These are phyloP conservation scores for Adelosebastes latens DNA, from an alignment of 2,797 vertebrate genomes.

Conservation along the genomic window DNA sequence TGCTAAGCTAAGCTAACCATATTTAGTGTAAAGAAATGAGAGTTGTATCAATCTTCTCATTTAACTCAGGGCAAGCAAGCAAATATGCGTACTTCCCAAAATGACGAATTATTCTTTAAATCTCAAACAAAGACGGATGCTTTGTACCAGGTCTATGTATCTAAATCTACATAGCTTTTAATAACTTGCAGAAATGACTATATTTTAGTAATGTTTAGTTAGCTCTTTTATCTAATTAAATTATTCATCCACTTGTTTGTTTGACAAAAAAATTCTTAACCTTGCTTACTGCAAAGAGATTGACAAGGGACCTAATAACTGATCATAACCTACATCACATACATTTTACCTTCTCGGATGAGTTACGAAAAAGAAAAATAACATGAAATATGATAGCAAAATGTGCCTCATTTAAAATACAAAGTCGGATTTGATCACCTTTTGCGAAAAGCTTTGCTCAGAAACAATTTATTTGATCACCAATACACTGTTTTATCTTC, in stretches of 20 bases:
- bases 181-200: background rate
- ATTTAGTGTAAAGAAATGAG: no score
- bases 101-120: no score
- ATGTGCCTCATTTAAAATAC: background rate
- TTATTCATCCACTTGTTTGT: background rate
- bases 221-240: background rate
- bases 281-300: background rate
- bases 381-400: background rate
- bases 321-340: background rate
- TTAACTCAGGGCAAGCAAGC: no score
- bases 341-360: background rate
- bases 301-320: background rate
- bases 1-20: background rate
- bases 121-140: no score
- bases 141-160: background rate
- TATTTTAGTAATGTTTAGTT: no score
- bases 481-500: background rate
- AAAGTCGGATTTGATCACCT: background rate
- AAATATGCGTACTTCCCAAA: background rate
- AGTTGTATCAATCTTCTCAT: no score
- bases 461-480: background rate
- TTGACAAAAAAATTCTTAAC: background rate
- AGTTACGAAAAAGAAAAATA: background rate
- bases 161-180: background rate
- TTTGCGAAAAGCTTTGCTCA: conserved; percentile 3